phyloP scores from a whole-genome alignment of 2,113 vertebrate genomes.

The Oostethus manadensis region DNA sequence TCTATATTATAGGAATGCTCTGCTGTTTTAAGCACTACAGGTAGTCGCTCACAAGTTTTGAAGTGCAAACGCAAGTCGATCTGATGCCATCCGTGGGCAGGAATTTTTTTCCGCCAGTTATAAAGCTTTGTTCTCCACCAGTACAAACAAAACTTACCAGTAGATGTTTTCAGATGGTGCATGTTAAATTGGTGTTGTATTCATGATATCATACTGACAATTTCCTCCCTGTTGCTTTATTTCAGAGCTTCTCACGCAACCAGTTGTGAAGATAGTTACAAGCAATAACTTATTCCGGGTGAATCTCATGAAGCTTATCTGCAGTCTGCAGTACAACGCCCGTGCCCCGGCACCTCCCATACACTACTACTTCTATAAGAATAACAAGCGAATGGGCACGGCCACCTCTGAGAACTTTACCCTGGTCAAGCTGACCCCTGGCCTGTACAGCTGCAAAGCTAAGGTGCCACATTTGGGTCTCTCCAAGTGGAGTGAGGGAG shows the following conservation, averaged over 20 bases:
- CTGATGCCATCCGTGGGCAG: no score
- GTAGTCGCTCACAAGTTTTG: no score
- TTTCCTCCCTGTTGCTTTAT: neutral
- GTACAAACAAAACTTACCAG: no score
- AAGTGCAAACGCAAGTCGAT: no score
- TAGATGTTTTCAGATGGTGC: no score
- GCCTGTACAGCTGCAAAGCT: conserved; percentile 55
- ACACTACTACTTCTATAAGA: conserved; percentile 51
- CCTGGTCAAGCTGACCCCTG: neutral
- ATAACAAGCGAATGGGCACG: conserved; percentile 16
- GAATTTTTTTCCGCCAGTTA: no score
- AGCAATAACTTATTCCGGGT: rapidly evolving
- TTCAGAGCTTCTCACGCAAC: conserved; percentile 55
- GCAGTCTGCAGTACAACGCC: conserved; percentile 44
- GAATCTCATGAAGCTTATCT: conserved; percentile 36
- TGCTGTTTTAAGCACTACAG: no score
- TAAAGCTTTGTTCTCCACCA: no score
- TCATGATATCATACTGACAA: neutral
- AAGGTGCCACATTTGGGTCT: conserved; percentile 41
- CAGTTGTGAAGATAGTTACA: conserved; percentile 20
- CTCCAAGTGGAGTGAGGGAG: conserved; percentile 35
- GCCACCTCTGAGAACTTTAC: conserved; percentile 8
- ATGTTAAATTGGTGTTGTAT: no score
- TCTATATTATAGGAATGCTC: no score
- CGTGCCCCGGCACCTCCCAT: conserved; percentile 25